Evolutionary conservation across 2,797 vertebrate genomes (phyloP).

Genomic region (Craterocephalus amniculus): DNA sequence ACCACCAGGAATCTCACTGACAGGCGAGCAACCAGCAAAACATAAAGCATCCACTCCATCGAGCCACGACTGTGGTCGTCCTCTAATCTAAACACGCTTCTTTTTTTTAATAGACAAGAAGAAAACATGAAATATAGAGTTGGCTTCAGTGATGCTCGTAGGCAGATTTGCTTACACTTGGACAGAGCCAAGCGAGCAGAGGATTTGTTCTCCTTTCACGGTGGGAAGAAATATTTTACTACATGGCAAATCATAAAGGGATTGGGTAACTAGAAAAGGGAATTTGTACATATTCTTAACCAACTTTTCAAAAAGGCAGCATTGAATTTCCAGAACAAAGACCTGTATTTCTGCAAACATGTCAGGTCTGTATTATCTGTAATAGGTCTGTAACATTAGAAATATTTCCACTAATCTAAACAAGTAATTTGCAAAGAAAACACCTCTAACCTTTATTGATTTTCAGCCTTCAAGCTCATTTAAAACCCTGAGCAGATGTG

Average conservation of each 20-base stretch:
- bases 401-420: background rate
- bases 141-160: background rate
- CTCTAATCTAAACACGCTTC: background rate
- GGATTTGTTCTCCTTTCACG: background rate
- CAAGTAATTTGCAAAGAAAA: background rate
- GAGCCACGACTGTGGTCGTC: background rate
- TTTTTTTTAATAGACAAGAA: background rate
- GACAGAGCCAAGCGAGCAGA: background rate
- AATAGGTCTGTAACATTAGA: too few species aligned
- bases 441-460: background rate
- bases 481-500: slow-evolving; percentile 15
- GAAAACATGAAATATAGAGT: background rate
- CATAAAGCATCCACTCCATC: background rate
- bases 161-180: background rate
- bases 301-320: background rate
- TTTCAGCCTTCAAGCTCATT: slow-evolving; percentile 3
- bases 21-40: background rate
- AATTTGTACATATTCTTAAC: background rate
- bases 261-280: too few species aligned
- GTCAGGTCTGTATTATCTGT: too few species aligned
- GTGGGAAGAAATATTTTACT: background rate
- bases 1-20: background rate
- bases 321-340: background rate
- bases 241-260: background rate
- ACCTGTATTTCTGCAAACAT: background rate